Evolutionary conservation across 2,797 vertebrate genomes (phyloP), one percentile per base, ranked within the genome.

Genomic region (Aselliscus stoliczkanus): DNA sequence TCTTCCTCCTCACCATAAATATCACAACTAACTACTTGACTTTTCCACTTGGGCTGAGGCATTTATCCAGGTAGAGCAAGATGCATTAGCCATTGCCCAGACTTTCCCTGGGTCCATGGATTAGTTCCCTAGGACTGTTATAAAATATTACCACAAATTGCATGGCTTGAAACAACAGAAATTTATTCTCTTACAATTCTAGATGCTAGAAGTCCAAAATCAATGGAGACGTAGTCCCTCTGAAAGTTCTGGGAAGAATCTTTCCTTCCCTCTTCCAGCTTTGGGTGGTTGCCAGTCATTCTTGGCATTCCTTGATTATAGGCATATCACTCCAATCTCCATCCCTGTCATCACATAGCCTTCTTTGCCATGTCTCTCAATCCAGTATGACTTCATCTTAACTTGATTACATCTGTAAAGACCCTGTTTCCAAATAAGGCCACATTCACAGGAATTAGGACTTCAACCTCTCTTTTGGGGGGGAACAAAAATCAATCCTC

Each of bases 1-100:
- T 67, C 34, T 90, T 85, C 10, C 18, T 29, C 70, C 50, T 90
- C 44, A 70, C 44, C 8, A 72, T 34, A 67, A 94, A 79, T 56
- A 37, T 54, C 67, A 69, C n/a, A 25, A 2, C 29, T 93, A 69
- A 69, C 25, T 29, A 44, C 1, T 25, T 90, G 52, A 90, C 14
- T 47, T 94, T 89, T 81, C 84, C 9, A 13, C 21, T 83, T 73
- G 20, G n/a, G 62, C 4, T 58, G 42, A 87, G 56, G 8, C 42
- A 67, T 81, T 94, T 50, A 72, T 56, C 14, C 42, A 84, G 65
- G 11, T 7, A 25, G 20, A 34, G 18, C 18, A 80, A 80, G 60
- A 75, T 34, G 3, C n/a, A 37, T 62, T 70, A 83, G 27, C 11
- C 83, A 87, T 58, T 62, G 21, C 34, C 18, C n/a, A 42, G 27